Evolutionary conservation across 2,888 invertebrate genomes (phyloP), one percentile per base, ranked within the genome.

Genomic region (Idaea straminata): DNA sequence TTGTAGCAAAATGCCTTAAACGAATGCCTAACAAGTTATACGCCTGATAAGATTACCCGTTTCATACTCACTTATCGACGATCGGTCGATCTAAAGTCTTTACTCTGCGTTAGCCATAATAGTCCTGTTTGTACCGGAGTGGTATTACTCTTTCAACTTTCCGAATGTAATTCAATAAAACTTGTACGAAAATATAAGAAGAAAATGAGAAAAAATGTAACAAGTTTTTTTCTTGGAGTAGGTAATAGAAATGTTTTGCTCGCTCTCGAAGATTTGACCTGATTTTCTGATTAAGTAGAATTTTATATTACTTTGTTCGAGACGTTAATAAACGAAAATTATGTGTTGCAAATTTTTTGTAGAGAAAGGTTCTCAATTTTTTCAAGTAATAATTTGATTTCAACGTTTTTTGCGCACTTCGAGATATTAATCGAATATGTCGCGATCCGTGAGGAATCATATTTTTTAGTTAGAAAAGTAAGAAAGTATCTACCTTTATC

Each of bases 41-140:
- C 25, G 25, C 25, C 25, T 25, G 25, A 25, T 25, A 25, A 25
- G 3, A 25, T 25, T 25, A 25, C 25, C 25, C 25, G 1, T 25
- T 25, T 25, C 25, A 25, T 25, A 25, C 25, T 25, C 1, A 25
- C 25, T 25, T 25, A 25, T 25, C 25, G 25, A 25, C 25, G 25
- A 25, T 25, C 3, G 25, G 25, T 71, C 74, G 74, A 76, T 74
- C 74, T 47, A 78, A 77, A 74, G 77, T 86, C 13, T 47, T 7
- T 13, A 13, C 13, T 47, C 47, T 47, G 47, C 13, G 2, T 7
- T 47, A 2, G 13, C 47, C 47, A 47, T 47, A 83, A 86, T 84
- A 70, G 82, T 66, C 79, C 72, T 86, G 87, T 86, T 87, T 88
- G 85, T 85, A 73, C 76, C 77, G 62, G 73, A 77, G 77, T 75